phyloP scores from a whole-genome alignment of 2,797 vertebrate species.

The Channallabes apus region DNA sequence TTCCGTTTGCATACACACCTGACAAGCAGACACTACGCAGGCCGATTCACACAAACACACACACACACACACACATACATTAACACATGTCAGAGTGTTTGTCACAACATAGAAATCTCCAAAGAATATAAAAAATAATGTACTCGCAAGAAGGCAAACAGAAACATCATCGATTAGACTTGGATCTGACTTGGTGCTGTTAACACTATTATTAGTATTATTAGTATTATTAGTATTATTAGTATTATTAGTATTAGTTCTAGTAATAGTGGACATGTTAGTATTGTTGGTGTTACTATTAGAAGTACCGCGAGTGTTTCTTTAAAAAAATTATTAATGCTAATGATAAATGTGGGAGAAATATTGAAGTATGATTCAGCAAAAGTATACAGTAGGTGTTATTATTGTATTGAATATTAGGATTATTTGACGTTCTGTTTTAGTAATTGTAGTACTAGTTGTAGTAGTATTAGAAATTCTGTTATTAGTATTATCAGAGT shows the following conservation, averaged over 20 bases:
- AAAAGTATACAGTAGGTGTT: too few relatives aligned
- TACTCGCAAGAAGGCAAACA: neutral
- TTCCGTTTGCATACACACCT: conserved; percentile 35
- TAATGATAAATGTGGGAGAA: neutral
- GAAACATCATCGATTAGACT: neutral
- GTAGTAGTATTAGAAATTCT: neutral
- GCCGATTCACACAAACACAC: conserved; percentile 5
- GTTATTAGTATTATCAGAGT: neutral
- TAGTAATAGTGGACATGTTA: neutral
- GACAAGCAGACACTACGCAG: conserved; percentile 39
- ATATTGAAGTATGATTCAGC: too few relatives aligned
- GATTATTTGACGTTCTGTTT: neutral
- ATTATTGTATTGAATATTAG: neutral
- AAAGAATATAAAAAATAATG: neutral
- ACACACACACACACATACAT: neutral
- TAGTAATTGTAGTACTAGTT: neutral
- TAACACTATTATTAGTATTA: neutral
- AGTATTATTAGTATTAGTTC: neutral
- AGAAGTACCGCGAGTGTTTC: too few relatives aligned
- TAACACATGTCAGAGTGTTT: neutral
- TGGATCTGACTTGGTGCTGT: neutral
- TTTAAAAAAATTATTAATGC: neutral
- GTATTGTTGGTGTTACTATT: too few relatives aligned
- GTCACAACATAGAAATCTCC: neutral
- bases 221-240: neutral